A percentile compares a stretch with the other conserved stretches of the same genome.
These are phyloP conservation scores for Pangasius krempfi DNA, from an alignment of 2,797 vertebrate species.

Conservation along the genomic window DNA sequence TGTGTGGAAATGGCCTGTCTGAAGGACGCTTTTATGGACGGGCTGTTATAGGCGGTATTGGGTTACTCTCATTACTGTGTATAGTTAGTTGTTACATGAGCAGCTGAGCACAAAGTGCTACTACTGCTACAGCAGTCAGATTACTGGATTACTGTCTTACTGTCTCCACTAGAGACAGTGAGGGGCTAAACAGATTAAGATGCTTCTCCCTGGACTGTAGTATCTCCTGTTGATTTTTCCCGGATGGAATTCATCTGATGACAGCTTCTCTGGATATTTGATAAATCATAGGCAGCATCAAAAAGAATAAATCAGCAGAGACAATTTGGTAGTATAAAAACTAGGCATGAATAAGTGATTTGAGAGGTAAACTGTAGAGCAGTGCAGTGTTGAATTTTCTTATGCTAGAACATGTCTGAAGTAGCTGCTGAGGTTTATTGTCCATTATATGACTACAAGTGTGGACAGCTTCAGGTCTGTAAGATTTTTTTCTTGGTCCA, in stretches of 20 bases:
- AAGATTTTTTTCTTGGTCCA: conserved; percentile 1
- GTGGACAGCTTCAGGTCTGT: background rate
- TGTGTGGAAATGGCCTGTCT: background rate
- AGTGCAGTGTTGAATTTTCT: background rate
- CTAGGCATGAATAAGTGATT: conserved; percentile 1
- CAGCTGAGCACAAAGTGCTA: conserved; percentile 19
- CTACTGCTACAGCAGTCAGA: conserved; percentile 42
- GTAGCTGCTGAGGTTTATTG: background rate
- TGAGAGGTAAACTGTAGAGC: background rate
- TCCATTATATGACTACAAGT: conserved; percentile 27
- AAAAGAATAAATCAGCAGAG: background rate
- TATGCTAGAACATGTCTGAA: background rate
- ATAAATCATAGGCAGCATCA: conserved; percentile 11
- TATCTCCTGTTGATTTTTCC: conserved; percentile 55
- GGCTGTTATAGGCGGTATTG: background rate
- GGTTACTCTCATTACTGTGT: background rate
- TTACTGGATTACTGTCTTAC: conserved; percentile 41
- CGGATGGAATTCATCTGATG: conserved; percentile 7
- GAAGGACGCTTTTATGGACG: background rate
- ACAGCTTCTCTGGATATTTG: conserved; percentile 17
- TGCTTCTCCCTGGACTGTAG: conserved; percentile 63
- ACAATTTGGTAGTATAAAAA: background rate
- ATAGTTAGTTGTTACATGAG: conserved; percentile 19
- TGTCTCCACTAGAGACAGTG: conserved; percentile 25
- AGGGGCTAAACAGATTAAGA: conserved; percentile 81